Evolutionary conservation across 1,140 invertebrate species (phyloP).

Genomic region (Rhagoletis zephyria): DNA sequence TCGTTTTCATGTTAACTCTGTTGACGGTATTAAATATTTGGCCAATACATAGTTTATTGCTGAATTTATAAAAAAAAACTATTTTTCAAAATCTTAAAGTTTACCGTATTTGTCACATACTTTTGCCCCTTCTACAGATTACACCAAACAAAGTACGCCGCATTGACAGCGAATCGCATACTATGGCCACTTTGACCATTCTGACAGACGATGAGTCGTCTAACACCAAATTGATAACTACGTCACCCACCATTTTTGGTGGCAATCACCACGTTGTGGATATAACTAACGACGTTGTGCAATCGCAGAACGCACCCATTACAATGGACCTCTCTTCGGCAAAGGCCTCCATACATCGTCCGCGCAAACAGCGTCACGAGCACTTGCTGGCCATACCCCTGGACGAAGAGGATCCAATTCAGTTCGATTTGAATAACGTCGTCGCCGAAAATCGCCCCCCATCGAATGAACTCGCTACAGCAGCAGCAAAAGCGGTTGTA

Average conservation of each 20-base stretch:
- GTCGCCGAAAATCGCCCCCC: background rate
- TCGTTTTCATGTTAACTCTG: too few relatives aligned
- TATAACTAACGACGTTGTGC: background rate
- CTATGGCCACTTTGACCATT: conserved; percentile 52
- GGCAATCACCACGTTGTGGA: conserved; percentile 39
- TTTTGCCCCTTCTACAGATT: conserved; percentile 3
- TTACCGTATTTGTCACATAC: too few relatives aligned
- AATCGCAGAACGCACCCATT: background rate
- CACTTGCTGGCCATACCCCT: conserved; percentile 66
- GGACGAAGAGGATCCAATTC: conserved; percentile 40
- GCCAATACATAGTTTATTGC: too few relatives aligned
- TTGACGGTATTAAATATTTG: too few relatives aligned
- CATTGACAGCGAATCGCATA: conserved; percentile 51
- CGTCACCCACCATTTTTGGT: conserved; percentile 45
- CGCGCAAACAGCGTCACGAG: conserved; percentile 69
- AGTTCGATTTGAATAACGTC: conserved; percentile 9
- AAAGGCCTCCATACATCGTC: conserved; percentile 59
- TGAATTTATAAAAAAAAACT: too few relatives aligned
- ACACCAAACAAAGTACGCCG: conserved; percentile 51
- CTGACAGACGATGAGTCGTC: conserved; percentile 49
- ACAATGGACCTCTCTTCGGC: conserved; percentile 11
- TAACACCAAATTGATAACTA: conserved; percentile 43
- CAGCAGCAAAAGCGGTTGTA: too few relatives aligned
- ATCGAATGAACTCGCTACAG: background rate
- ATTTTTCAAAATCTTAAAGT: too few relatives aligned